phyloP scores from a whole-genome alignment of 2,888 invertebrate genomes.

The Tuberolachnus salignus region DNA sequence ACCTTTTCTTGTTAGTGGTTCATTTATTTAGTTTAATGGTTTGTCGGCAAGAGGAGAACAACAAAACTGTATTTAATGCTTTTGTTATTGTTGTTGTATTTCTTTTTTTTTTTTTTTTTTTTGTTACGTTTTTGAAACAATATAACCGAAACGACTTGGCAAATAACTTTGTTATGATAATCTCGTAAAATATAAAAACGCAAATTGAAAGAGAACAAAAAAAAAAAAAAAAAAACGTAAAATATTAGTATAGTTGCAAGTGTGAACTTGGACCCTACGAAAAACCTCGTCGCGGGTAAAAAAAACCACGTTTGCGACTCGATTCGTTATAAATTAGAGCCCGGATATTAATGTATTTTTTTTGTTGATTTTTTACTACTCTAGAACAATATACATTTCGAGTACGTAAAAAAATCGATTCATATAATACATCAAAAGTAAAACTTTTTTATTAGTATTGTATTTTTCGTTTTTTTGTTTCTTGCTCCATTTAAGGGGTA shows the following conservation, averaged over 20 bases:
- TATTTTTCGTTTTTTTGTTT: too few species aligned
- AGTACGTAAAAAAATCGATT: too few species aligned
- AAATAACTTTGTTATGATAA: slow-evolving; percentile 40
- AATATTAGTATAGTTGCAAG: too few species aligned
- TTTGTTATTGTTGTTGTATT: slow-evolving; percentile 1
- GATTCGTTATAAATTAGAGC: too few species aligned
- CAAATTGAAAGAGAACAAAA: slow-evolving; percentile 10
- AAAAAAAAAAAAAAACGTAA: neutral
- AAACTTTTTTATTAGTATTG: too few species aligned
- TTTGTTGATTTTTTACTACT: too few species aligned
- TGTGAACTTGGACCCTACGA: too few species aligned
- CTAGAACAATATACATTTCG: too few species aligned
- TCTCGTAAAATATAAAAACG: slow-evolving; percentile 25
- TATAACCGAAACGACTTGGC: slow-evolving; percentile 39
- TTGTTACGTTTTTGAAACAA: slow-evolving; percentile 17
- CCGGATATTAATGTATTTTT: too few species aligned
- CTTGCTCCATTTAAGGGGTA: too few species aligned
- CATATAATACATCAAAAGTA: too few species aligned
- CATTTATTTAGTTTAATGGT: slow-evolving; percentile 36
- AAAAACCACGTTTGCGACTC: neutral
- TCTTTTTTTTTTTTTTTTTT: neutral
- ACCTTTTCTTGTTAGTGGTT: slow-evolving; percentile 48
- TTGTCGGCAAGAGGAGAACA: slow-evolving; percentile 37
- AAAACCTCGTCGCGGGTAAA: too few species aligned
- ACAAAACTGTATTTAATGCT: slow-evolving; percentile 32